phyloP scores from a whole-genome alignment of 2,113 vertebrate genomes.

The Hydropotes inermis region DNA sequence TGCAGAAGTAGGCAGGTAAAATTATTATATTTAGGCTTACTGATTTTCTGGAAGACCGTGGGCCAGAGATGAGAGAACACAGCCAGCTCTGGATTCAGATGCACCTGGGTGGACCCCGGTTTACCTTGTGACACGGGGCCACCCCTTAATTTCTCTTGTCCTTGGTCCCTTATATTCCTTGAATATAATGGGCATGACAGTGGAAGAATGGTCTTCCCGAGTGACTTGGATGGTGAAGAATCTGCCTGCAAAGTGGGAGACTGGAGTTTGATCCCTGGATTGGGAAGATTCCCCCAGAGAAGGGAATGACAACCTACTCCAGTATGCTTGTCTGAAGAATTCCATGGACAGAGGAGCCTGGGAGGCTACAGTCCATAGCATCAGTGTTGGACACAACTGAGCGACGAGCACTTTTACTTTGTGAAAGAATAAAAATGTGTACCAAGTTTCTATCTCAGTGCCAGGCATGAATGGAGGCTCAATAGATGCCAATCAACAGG shows the following conservation, averaged over 20 bases:
- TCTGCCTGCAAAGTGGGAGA: background rate
- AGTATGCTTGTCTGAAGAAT: background rate
- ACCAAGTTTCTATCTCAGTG: background rate
- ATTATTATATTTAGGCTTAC: background rate
- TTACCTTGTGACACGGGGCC: background rate
- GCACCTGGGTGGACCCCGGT: background rate
- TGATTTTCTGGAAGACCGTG: background rate
- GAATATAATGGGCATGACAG: background rate
- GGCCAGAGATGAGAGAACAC: background rate
- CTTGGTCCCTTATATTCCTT: background rate
- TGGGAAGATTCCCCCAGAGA: background rate
- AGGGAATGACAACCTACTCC: background rate
- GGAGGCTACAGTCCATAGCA: background rate
- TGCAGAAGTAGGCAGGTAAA: background rate
- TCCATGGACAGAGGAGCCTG: background rate
- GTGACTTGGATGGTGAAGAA: background rate
- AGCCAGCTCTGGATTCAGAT: background rate
- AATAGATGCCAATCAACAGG: background rate
- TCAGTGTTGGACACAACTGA: background rate
- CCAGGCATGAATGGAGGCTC: background rate
- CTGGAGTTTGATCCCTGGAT: background rate
- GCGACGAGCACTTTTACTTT: background rate
- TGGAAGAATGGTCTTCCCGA: background rate
- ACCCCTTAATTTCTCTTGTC: background rate
- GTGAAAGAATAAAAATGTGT: background rate